A percentile compares a stretch with the other conserved stretches of the same genome.
phyloP scores from a whole-genome alignment of 2,888 invertebrate species.

The Amorpha juglandis region DNA sequence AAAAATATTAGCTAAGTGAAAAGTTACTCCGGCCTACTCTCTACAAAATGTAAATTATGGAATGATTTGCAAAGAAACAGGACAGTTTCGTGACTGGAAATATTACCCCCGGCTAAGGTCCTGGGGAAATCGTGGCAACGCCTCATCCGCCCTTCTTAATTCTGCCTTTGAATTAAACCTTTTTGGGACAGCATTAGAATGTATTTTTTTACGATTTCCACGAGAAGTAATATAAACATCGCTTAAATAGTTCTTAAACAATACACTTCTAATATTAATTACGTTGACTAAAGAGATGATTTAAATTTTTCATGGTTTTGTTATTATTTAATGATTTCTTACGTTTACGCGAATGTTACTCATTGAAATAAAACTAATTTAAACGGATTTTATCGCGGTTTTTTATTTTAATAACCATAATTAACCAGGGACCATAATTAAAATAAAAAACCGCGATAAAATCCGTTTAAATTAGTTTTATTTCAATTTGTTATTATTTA shows the following conservation, averaged over 20 bases:
- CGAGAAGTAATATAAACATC: not conserved
- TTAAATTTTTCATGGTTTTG: no score
- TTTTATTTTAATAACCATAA: no score
- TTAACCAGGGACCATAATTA: no score
- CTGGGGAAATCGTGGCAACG: not conserved
- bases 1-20: not conserved
- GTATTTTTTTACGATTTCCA: not conserved
- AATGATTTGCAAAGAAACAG: conserved; percentile 5
- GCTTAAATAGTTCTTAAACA: not conserved
- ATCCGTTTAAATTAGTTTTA: no score
- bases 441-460: no score
- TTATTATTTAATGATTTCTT: no score
- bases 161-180: conserved; percentile 13
- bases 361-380: no score
- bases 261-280: not conserved
- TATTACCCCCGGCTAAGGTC: conserved; percentile 5
- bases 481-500: not conserved
- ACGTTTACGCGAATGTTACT: no score
- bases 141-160: not conserved
- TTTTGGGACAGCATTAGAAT: not conserved
- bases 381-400: no score
- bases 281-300: not conserved
- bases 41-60: not conserved
- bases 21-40: not conserved
- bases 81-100: not conserved